These are phyloP conservation scores for Chalcosyrphus nemorum DNA, from an alignment of 2,888 invertebrate species.

Conservation along the genomic window DNA sequence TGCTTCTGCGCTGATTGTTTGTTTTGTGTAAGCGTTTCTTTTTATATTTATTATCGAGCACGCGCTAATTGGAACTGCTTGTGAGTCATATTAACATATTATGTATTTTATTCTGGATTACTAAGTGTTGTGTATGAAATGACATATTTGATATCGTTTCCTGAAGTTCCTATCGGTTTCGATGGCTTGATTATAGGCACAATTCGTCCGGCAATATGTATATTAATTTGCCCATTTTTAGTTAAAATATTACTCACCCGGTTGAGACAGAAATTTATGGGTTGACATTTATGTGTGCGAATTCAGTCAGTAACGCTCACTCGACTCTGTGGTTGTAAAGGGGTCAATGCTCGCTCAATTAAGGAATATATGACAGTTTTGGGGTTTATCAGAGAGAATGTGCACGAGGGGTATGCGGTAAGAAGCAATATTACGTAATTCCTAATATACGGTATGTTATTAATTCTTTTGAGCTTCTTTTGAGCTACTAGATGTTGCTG, in stretches of 20 bases:
- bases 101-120: constrained; percentile 44
- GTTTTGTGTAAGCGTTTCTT: background rate
- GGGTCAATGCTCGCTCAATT: constrained; percentile 41
- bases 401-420: background rate
- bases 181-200: background rate
- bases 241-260: constrained; percentile 15
- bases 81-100: background rate
- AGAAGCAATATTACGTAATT: constrained; percentile 27
- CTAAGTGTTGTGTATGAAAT: constrained; percentile 9
- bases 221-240: constrained; percentile 12
- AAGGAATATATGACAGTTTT: constrained; percentile 19
- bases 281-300: constrained; percentile 21
- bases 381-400: background rate
- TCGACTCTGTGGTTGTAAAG: background rate
- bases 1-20: background rate
- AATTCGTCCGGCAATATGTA: background rate
- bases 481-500: too few species aligned
- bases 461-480: too few species aligned
- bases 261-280: constrained; percentile 1
- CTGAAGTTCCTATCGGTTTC: constrained; percentile 9
- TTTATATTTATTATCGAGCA: constrained; percentile 13
- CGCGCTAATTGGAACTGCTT: constrained; percentile 37
- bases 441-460: constrained; percentile 16
- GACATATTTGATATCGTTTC: constrained; percentile 9
- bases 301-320: constrained; percentile 39